Evolutionary conservation across 2,113 vertebrate species (phyloP).

Genomic region (Hylia prasina): DNA sequence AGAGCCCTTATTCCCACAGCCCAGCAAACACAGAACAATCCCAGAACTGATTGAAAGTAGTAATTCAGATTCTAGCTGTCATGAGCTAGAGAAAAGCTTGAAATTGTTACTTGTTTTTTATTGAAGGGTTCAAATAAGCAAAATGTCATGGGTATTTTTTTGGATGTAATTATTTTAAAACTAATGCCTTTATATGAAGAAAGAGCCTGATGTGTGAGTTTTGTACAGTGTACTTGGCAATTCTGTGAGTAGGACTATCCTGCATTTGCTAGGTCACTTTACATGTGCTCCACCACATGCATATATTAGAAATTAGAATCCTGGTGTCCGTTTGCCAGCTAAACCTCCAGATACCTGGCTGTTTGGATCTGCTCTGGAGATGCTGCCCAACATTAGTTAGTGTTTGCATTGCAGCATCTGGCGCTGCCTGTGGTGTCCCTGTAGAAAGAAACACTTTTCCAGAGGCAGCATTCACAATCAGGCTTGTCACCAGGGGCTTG

Average conservation of each 20-base stretch:
- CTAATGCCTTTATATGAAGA: not conserved
- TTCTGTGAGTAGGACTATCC: not conserved
- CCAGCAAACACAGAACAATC: not conserved
- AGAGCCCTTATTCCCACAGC: not conserved
- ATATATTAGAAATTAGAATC: not conserved
- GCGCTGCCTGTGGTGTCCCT: not conserved
- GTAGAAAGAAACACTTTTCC: not conserved
- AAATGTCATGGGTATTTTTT: not conserved
- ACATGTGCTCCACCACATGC: not conserved
- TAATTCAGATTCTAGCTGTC: constrained; percentile 13
- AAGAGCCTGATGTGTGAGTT: not conserved
- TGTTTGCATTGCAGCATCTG: not conserved
- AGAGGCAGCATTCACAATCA: not conserved
- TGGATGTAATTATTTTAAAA: not conserved
- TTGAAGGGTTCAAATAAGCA: not conserved
- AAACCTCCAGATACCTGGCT: not conserved
- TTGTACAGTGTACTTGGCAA: not conserved
- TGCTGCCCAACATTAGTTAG: not conserved
- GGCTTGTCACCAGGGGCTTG: not conserved
- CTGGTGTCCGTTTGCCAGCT: not conserved
- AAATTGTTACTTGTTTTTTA: not conserved
- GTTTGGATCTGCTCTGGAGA: not conserved
- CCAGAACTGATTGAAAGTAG: not conserved
- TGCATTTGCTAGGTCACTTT: not conserved
- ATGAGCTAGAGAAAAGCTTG: not conserved